Conservation (phyloP, 2,888 invertebrate species). For the Pristionchus arcanus region DNA sequence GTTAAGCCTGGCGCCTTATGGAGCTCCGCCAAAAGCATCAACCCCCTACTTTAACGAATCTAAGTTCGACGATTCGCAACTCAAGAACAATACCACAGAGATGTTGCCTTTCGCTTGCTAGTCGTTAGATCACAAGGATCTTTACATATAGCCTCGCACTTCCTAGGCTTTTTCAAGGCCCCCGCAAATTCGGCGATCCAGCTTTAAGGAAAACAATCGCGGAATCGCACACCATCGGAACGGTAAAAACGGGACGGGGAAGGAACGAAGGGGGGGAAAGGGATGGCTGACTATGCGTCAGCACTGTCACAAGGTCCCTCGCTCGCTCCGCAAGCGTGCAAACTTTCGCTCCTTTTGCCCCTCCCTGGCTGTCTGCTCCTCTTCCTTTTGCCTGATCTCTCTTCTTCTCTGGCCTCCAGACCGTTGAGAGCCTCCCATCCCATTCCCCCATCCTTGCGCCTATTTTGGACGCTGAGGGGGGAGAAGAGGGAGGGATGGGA, state of each 20-base stretch:
- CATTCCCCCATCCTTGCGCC: conserved; percentile 12
- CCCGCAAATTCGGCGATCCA: too few species aligned
- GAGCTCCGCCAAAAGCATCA: too few species aligned
- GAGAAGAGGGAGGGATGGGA: conserved; percentile 29
- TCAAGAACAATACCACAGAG: too few species aligned
- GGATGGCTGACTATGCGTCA: conserved; percentile 5
- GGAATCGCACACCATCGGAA: neutral
- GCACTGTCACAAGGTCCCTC: conserved; percentile 7
- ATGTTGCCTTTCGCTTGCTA: too few species aligned
- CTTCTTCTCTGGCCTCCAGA: neutral
- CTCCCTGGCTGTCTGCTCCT: neutral
- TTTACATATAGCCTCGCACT: too few species aligned
- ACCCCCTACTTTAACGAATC: too few species aligned
- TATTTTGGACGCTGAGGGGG: conserved; percentile 26
- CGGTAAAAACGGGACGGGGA: neutral
- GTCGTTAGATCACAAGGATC: too few species aligned
- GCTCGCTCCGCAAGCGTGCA: conserved; percentile 11
- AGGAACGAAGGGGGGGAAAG: neutral
- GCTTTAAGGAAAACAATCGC: neutral
- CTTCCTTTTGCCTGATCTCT: conserved; percentile 1
- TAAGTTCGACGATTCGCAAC: too few species aligned
- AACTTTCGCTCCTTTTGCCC: conserved; percentile 11
- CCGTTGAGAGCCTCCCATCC: neutral
- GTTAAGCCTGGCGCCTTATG: too few species aligned
- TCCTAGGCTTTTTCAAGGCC: too few species aligned